phyloP scores from a whole-genome alignment of 2,888 invertebrate species.

The Hybos culiciformis region DNA sequence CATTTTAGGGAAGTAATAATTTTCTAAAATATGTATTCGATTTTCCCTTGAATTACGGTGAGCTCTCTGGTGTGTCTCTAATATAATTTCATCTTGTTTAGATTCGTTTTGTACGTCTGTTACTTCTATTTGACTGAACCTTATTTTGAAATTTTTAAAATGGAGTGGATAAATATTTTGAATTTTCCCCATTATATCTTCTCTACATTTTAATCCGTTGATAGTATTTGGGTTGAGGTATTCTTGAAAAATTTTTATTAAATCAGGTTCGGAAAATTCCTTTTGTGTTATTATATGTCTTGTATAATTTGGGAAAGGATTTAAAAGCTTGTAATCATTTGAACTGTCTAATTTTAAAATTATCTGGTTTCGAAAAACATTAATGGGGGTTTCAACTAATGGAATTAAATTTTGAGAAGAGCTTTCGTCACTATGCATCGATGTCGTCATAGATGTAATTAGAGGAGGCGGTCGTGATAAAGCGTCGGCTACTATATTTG shows the following conservation, averaged over 20 bases:
- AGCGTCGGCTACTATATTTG: constrained; percentile 11
- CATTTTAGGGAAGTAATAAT: constrained; percentile 9
- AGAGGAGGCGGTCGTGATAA: constrained; percentile 6
- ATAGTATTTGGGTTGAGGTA: constrained; percentile 8
- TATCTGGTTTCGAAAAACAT: constrained; percentile 9
- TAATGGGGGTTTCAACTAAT: constrained; percentile 7
- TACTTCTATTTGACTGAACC: constrained; percentile 8
- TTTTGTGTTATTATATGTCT: constrained; percentile 3
- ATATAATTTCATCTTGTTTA: constrained; percentile 7
- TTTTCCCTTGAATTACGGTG: constrained; percentile 8
- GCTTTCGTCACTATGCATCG: constrained; percentile 7
- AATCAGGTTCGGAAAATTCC: constrained; percentile 1
- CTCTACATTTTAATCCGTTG: constrained; percentile 6
- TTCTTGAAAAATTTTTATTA: constrained; percentile 7
- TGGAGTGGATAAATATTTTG: constrained; percentile 11
- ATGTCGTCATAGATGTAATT: constrained; percentile 6
- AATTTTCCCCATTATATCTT: constrained; percentile 7
- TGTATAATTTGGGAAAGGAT: constrained; percentile 6
- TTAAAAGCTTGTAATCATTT: constrained; percentile 5
- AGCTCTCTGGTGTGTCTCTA: neutral
- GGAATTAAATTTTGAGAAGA: constrained; percentile 8
- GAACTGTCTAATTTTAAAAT: constrained; percentile 5
- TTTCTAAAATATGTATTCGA: constrained; percentile 9
- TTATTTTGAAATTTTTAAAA: constrained; percentile 8
- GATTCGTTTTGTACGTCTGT: constrained; percentile 6